Evolutionary conservation across 2,797 vertebrate species (phyloP), one percentile per base, ranked within the genome.

Genomic region (Neostethus bicornis): DNA sequence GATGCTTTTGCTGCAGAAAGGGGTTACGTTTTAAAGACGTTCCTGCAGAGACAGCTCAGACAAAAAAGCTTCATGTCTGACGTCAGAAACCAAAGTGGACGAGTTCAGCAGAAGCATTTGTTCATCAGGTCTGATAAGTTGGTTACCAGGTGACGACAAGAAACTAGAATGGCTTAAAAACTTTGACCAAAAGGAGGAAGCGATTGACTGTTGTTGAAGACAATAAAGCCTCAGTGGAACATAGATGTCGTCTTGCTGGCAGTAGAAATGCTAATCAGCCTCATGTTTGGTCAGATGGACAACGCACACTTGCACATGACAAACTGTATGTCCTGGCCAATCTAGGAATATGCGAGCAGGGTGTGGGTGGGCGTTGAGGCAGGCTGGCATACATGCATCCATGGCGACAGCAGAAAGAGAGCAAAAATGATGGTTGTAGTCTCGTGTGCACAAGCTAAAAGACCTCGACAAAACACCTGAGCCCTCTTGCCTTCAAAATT

Each of bases 231-330:
- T 12, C n/a, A 4, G 7, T 37, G 31, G 8, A 4, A 20, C 12
- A 11, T 10, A 47, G 39, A 16, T 6, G 32, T 23, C 21, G 37
- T 7, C 34, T 37, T 7, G n/a, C 21, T n/a, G 1, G 28, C 16
- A 13, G 4, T 45, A 31, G 26, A 56, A 69, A 73, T 77, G 53
- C 69, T 66, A 69, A 83, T 68, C 5, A 37, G 61, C 43, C 21
- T 73, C 61, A 44, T 49, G 66, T 64, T 62, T 52, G 44, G 24
- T 70, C 68, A 77, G 70, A 81, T 61, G 70, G 75, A 62, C 20
- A 72, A 58, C 68, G 49, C 71, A 60, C 39, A 41, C 61, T 60
- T 23, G 68, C 83, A 78, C 76, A 80, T 75, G 79, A 31, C 50
- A 43, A 60, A 52, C 25, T 63, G 66, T 50, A 59, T 75, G 65